These are phyloP conservation scores for Phocides pigmalion DNA, from an alignment of 1,140 invertebrate genomes.

Conservation along the genomic window DNA sequence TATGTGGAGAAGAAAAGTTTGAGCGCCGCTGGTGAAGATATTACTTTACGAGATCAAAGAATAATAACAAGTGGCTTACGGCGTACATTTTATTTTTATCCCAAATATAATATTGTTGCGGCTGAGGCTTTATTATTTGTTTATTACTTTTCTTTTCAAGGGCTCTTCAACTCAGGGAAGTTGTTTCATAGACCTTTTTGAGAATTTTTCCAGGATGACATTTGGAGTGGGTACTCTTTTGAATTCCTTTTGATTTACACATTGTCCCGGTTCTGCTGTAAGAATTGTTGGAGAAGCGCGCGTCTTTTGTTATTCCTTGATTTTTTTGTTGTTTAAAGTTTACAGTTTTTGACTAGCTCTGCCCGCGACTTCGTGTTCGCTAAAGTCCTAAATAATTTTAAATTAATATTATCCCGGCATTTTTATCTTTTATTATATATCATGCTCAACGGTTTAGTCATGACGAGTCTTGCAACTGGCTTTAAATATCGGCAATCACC, in stretches of 20 bases:
- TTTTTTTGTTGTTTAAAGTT: neutral
- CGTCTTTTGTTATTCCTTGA: neutral
- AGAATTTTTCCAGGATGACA: neutral
- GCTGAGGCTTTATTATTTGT: conserved; percentile 7
- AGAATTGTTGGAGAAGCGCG: conserved; percentile 3
- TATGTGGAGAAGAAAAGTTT: conserved; percentile 25
- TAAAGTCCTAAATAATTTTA: no score
- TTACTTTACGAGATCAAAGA: conserved; percentile 25
- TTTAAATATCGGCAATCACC: no score
- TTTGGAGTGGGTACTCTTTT: neutral
- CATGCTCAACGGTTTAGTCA: no score
- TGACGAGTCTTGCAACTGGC: no score
- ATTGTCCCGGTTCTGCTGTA: neutral
- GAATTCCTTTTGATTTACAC: conserved; percentile 17
- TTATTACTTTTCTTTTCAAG: conserved; percentile 24
- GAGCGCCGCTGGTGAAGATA: conserved; percentile 3
- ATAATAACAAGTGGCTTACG: conserved; percentile 15
- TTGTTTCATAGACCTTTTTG: conserved; percentile 7
- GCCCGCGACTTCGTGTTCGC: no score
- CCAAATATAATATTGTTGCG: conserved; percentile 14
- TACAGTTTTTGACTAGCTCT: no score
- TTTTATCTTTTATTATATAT: no score
- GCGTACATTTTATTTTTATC: conserved; percentile 19
- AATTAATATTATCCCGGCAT: no score
- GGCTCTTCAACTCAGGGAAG: neutral